Evolutionary conservation across 2,797 vertebrate genomes (phyloP), one percentile per base, ranked within the genome.

Genomic region (Percopsis omiscomaycus): DNA sequence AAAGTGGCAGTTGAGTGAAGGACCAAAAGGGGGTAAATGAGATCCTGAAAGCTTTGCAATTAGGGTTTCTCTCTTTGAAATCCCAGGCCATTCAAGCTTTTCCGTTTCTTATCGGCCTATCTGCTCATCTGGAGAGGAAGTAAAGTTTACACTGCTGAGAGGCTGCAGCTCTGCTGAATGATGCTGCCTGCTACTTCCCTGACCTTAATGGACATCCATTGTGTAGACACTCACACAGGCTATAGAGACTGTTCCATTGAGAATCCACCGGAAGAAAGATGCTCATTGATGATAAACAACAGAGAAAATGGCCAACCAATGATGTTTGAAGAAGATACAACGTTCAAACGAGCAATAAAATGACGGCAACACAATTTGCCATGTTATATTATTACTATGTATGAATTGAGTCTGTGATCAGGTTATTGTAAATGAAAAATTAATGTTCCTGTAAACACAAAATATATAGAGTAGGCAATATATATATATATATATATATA

Each of bases 61-160:
- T 85, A 84, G 68, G 80, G 66, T 69, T 68, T 59, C 65, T 82
- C 68, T 77, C 86, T 90, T 91, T 90, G 81, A 89, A 87, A 89
- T 85, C 77, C 75, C 59, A 52, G 74, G 66, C 84, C 81, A 80
- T 90, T 93, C 93, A 86, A 92, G 90, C 84, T 77, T 84, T 89
- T 86, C 81, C 68, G 68, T 71, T 82, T 69, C 80, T 89, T 90
- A 84, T 88, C 82, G 63, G 78, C 70, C 65, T 60, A 57, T 79
- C 88, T 89, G 92, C 88, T 79, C 86, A 89, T 84, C 80, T 83
- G 78, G 73, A 91, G 76, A 68, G 92, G 92, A 92, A 92, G 90
- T 83, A 77, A 86, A 89, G 91, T 91, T 92, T 89, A 90, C 89
- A 82, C 62, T 67, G 74, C 67, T 47, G 37, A 56, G 65, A 80